Evolutionary conservation across 2,888 invertebrate genomes (phyloP).

Genomic region (Aleiodes leptofemur): DNA sequence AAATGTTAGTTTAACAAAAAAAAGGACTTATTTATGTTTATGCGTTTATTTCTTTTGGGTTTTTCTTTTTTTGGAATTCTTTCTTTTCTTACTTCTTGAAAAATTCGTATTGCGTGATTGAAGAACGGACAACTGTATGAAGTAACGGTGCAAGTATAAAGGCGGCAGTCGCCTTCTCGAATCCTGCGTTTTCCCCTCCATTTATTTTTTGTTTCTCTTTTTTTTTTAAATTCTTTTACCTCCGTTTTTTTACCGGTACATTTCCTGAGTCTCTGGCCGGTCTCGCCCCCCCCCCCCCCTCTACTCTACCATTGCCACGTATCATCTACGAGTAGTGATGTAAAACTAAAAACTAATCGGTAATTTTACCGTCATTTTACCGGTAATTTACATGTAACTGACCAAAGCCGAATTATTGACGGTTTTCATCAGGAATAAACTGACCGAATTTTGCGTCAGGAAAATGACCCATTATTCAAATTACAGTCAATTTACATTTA

Average conservation of each 20-base stretch:
- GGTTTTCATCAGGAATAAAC: too few relatives aligned
- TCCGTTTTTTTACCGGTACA: conserved; percentile 34
- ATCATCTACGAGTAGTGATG: conserved; percentile 46
- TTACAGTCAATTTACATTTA: too few relatives aligned
- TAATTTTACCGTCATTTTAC: too few relatives aligned
- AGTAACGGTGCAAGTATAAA: conserved; percentile 22
- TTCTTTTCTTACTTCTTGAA: neutral
- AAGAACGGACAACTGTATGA: conserved; percentile 20
- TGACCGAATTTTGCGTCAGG: too few relatives aligned
- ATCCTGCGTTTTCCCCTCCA: conserved; percentile 45
- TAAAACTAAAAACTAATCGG: too few relatives aligned
- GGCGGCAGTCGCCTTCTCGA: conserved; percentile 2
- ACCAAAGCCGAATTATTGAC: too few relatives aligned
- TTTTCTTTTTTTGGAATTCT: neutral
- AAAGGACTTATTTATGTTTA: conserved; percentile 19
- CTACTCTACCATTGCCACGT: conserved; percentile 25
- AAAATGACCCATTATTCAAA: too few relatives aligned
- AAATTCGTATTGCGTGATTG: conserved; percentile 31
- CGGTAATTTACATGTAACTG: too few relatives aligned
- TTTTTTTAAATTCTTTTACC: conserved; percentile 32
- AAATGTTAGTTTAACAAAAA: neutral
- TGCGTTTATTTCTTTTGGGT: neutral
- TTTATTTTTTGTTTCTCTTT: conserved; percentile 30
- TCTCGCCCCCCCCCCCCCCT: conserved; percentile 7
- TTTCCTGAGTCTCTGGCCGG: conserved; percentile 31